Evolutionary conservation across 2,888 invertebrate species (phyloP).

Genomic region (Himalopsyche anomala): DNA sequence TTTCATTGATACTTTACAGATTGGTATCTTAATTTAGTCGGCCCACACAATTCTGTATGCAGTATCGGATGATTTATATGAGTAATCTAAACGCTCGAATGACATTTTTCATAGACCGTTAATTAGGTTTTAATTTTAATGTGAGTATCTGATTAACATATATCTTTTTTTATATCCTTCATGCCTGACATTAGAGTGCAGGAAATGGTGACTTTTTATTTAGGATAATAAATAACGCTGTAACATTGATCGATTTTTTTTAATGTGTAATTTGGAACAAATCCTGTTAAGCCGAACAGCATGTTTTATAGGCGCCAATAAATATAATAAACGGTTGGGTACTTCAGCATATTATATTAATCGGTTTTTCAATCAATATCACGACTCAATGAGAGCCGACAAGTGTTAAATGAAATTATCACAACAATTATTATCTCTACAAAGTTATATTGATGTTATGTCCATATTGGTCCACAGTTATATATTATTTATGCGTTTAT

Average conservation of each 20-base stretch:
- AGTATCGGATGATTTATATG: slow-evolving; percentile 8
- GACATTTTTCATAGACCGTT: slow-evolving; percentile 20
- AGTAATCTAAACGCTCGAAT: neutral
- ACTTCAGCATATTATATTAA: neutral
- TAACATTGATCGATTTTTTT: slow-evolving; percentile 7
- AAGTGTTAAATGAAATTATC: slow-evolving; percentile 27
- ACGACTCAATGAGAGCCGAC: slow-evolving; percentile 11
- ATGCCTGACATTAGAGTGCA: neutral
- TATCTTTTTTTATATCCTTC: neutral
- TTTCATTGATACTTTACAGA: slow-evolving; percentile 18
- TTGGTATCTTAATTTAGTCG: neutral
- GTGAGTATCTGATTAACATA: slow-evolving; percentile 26
- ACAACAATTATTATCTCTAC: slow-evolving; percentile 9
- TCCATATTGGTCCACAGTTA: slow-evolving; percentile 1
- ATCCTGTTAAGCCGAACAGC: neutral
- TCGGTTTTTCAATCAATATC: slow-evolving; percentile 25
- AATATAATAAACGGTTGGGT: neutral
- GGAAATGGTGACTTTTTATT: slow-evolving; percentile 2
- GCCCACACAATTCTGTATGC: slow-evolving; percentile 1
- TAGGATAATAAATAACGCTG: neutral
- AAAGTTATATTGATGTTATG: slow-evolving; percentile 7
- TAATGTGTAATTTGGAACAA: neutral
- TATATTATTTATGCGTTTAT: neutral
- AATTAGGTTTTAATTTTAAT: slow-evolving; percentile 26
- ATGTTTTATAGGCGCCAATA: neutral